phyloP scores from a whole-genome alignment of 2,888 invertebrate genomes.

The Drosophila flavopinicola region DNA sequence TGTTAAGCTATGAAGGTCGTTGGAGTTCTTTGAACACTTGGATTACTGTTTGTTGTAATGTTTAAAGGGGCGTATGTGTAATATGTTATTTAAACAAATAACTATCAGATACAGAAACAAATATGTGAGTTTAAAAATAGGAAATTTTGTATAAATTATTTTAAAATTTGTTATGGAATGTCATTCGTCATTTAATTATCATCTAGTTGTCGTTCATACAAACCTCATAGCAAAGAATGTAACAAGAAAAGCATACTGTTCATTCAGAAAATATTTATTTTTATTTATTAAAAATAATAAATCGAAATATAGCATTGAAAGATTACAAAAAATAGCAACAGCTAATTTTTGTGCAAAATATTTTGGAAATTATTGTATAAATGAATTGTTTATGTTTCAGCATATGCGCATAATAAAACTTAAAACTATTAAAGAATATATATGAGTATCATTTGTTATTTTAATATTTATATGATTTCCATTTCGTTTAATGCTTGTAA shows the following conservation, averaged over 20 bases:
- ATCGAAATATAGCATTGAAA: slow-evolving; percentile 39
- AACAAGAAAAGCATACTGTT: not conserved
- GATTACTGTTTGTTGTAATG: too few relatives aligned
- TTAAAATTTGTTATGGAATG: too few relatives aligned
- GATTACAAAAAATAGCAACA: slow-evolving; percentile 34
- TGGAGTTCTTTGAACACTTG: too few relatives aligned
- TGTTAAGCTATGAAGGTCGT: not conserved
- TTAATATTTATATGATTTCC: slow-evolving; percentile 47
- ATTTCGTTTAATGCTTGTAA: slow-evolving; percentile 14
- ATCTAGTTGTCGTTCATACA: too few relatives aligned
- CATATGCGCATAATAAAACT: slow-evolving; percentile 36
- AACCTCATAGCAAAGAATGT: not conserved
- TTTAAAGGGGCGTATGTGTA: slow-evolving; percentile 2
- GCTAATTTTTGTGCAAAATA: slow-evolving; percentile 29
- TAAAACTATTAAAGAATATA: slow-evolving; percentile 70
- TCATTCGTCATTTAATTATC: too few relatives aligned
- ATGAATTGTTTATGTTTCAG: slow-evolving; percentile 17
- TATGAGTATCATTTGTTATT: slow-evolving; percentile 83
- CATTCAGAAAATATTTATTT: slow-evolving; percentile 58
- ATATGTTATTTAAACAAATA: slow-evolving; percentile 1
- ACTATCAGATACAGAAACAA: too few relatives aligned
- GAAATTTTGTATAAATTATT: too few relatives aligned
- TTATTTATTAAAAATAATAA: slow-evolving; percentile 56
- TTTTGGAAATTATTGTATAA: slow-evolving; percentile 42
- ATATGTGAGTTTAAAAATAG: too few relatives aligned